phyloP scores from a whole-genome alignment of 2,113 vertebrate species.

The Narcine bancroftii region DNA sequence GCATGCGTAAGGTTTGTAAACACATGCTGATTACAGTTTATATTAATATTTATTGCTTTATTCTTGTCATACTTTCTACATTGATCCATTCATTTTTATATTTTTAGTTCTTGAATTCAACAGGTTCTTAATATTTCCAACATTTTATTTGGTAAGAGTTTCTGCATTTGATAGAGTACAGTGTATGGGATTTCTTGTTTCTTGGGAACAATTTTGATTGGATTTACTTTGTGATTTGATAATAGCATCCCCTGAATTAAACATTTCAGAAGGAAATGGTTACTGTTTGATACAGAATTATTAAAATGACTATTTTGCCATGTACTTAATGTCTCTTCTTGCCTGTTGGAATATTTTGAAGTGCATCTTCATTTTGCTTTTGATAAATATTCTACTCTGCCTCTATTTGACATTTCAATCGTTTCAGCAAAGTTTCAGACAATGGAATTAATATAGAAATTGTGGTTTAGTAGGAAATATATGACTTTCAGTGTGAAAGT shows the following conservation, averaged over 20 bases:
- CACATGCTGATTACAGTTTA: background rate
- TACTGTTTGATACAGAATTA: background rate
- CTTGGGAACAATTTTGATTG: background rate
- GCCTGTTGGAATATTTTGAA: background rate
- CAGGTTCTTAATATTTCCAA: too few relatives aligned
- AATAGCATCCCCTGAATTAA: background rate
- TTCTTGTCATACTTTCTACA: background rate
- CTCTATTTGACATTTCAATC: background rate
- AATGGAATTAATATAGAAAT: background rate
- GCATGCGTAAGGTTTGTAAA: background rate
- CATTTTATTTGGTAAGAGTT: background rate
- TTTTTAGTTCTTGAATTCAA: background rate
- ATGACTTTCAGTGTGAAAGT: background rate
- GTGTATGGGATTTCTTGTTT: background rate
- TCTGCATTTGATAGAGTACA: background rate
- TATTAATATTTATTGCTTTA: slow-evolving; percentile 30
- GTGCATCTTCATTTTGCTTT: background rate
- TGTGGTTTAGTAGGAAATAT: background rate
- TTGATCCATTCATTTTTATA: background rate
- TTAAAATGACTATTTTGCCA: background rate
- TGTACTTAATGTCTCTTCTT: background rate
- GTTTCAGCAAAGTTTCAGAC: background rate
- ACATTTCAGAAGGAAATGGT: background rate
- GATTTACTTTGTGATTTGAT: background rate
- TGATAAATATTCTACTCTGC: background rate